Percentiles rank a stretch among this genome's conserved stretches.
These are phyloP conservation scores for Poeciliopsis occidentalis DNA, from an alignment of 2,113 vertebrate species.

Conservation along the genomic window DNA sequence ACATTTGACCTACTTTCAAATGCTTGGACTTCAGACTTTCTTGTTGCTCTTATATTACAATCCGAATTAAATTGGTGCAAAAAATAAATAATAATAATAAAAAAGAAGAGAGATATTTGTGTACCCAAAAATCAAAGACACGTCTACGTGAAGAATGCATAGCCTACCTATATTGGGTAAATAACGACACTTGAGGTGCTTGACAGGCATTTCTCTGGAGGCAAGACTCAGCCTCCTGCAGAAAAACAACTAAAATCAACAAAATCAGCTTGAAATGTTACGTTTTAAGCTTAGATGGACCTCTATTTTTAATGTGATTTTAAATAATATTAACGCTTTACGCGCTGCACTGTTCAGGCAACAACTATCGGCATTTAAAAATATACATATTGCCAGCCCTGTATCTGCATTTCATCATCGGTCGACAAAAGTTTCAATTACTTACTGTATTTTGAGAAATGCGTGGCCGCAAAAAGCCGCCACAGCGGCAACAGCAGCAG, in stretches of 20 bases:
- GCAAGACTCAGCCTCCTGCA: slow-evolving; percentile 38
- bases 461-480: slow-evolving; percentile 30
- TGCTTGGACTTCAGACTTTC: slow-evolving; percentile 32
- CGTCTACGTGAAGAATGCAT: not conserved
- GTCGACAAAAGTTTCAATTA: not conserved
- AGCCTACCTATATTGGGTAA: slow-evolving; percentile 55
- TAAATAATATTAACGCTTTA: not conserved
- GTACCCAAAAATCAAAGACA: not conserved
- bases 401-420: not conserved
- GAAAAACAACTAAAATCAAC: not conserved
- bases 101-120: too few species aligned
- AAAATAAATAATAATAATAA: too few species aligned
- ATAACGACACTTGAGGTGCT: slow-evolving; percentile 53
- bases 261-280: not conserved
- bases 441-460: slow-evolving; percentile 44
- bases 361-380: not conserved
- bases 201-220: slow-evolving; percentile 44
- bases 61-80: too few species aligned
- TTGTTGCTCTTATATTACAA: not conserved
- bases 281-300: not conserved
- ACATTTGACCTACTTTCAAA: slow-evolving; percentile 15
- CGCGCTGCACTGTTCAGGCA: not conserved
- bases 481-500: slow-evolving; percentile 32
- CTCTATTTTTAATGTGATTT: not conserved
- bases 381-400: not conserved